Percentiles rank a stretch among this genome's conserved stretches.
Evolutionary conservation across 2,888 invertebrate species (phyloP).

Genomic region (Magallana nippona): DNA sequence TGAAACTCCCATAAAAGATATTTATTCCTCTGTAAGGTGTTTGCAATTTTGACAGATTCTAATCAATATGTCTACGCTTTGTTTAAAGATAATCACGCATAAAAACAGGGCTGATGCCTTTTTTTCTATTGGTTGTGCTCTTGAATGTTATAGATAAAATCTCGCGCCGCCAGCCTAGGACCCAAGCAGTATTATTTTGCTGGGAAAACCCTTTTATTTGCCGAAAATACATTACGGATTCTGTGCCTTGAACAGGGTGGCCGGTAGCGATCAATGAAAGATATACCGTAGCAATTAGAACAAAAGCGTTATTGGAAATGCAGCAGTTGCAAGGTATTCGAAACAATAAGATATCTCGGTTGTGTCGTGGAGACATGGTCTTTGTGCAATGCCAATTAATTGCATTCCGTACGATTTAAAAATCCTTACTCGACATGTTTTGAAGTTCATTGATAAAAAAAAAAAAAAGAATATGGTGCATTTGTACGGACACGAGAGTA

Average conservation of each 20-base stretch:
- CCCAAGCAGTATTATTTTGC: background rate
- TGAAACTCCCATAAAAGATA: background rate
- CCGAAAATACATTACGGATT: background rate
- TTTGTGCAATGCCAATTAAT: background rate
- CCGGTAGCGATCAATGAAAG: background rate
- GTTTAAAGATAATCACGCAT: conserved; percentile 2
- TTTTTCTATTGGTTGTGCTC: background rate
- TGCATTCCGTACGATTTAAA: conserved; percentile 1
- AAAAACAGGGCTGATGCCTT: background rate
- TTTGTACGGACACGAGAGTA: too few relatives aligned
- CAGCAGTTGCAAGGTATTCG: background rate
- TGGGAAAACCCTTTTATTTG: background rate
- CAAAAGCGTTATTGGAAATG: conserved; percentile 6
- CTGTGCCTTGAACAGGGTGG: conserved; percentile 6
- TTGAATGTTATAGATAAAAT: background rate
- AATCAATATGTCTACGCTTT: background rate
- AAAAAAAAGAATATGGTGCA: background rate
- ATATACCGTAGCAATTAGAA: background rate
- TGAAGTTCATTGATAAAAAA: background rate
- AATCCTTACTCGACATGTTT: background rate
- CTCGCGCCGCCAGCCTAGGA: background rate
- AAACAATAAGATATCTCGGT: conserved; percentile 2
- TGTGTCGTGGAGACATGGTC: background rate
- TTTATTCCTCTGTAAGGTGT: background rate
- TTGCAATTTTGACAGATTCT: background rate